phyloP scores from a whole-genome alignment of 1,140 invertebrate genomes.

The Archivesica marissinica region DNA sequence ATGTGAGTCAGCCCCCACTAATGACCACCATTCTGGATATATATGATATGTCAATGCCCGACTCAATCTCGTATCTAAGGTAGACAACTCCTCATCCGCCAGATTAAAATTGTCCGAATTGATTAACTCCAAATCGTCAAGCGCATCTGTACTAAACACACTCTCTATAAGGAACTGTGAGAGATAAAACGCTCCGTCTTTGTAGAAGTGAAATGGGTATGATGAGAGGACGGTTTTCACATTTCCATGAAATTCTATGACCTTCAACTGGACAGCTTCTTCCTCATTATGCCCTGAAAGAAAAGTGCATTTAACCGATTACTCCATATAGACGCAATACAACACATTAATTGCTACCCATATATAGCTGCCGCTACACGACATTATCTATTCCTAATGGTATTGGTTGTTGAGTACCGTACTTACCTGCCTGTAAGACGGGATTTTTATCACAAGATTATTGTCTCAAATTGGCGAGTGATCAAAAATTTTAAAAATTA shows the following conservation, averaged over 20 bases:
- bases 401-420: too few species aligned
- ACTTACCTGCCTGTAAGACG: too few species aligned
- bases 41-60: constrained; percentile 61
- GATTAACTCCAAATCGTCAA: constrained; percentile 74
- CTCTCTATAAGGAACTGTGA: constrained; percentile 74
- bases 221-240: constrained; percentile 29
- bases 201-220: constrained; percentile 63
- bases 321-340: too few species aligned
- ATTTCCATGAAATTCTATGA: constrained; percentile 42
- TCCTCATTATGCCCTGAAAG: constrained; percentile 59
- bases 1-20: constrained; percentile 61
- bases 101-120: constrained; percentile 74
- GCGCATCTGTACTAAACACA: constrained; percentile 67
- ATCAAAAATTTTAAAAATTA: too few species aligned
- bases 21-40: constrained; percentile 70
- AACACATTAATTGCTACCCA: too few species aligned
- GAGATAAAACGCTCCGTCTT: constrained; percentile 69
- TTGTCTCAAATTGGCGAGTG: too few species aligned
- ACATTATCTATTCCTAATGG: too few species aligned
- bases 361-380: too few species aligned
- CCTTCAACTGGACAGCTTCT: constrained; percentile 61
- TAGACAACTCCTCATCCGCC: constrained; percentile 73
- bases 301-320: too few species aligned
- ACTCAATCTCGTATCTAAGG: constrained; percentile 70
- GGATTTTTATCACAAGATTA: too few species aligned